phyloP scores from a whole-genome alignment of 2,113 vertebrate species.

The Hippopotamus amphibius region DNA sequence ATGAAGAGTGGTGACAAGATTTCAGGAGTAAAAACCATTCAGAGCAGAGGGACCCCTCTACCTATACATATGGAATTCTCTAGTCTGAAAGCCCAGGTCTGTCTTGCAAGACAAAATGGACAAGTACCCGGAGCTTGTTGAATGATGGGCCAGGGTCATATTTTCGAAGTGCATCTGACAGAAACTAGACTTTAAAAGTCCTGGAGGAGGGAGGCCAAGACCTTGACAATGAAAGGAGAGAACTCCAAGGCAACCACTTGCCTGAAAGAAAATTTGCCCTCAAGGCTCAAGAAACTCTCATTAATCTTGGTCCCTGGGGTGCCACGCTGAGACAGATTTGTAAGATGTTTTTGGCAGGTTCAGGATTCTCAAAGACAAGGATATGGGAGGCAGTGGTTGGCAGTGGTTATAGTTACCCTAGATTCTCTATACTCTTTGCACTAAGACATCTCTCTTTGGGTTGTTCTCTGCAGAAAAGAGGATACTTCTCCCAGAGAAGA shows the following conservation, averaged over 20 bases:
- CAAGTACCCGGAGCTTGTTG: not conserved
- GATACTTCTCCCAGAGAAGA: not conserved
- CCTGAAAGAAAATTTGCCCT: conserved; percentile 32
- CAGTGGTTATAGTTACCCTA: not conserved
- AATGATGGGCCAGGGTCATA: not conserved
- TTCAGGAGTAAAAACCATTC: conserved; percentile 6
- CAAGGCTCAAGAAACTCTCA: not conserved
- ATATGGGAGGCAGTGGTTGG: not conserved
- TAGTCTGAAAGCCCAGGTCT: not conserved
- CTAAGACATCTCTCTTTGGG: not conserved
- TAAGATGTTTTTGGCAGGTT: conserved; percentile 32
- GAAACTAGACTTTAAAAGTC: conserved; percentile 7
- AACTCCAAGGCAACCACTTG: conserved; percentile 6
- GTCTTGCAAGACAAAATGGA: conserved; percentile 16
- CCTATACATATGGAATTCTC: not conserved
- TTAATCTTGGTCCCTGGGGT: conserved; percentile 22
- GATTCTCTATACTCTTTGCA: conserved; percentile 23
- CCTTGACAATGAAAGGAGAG: not conserved
- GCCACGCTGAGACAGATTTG: not conserved
- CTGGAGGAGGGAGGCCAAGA: not conserved
- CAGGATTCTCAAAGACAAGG: conserved; percentile 14
- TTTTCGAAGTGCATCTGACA: not conserved
- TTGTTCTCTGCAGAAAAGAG: conserved; percentile 10
- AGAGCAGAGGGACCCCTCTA: not conserved
- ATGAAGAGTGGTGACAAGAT: not conserved